Conservation (phyloP, 2,113 vertebrate genomes). For the Rhynchopsitta pachyrhyncha region DNA sequence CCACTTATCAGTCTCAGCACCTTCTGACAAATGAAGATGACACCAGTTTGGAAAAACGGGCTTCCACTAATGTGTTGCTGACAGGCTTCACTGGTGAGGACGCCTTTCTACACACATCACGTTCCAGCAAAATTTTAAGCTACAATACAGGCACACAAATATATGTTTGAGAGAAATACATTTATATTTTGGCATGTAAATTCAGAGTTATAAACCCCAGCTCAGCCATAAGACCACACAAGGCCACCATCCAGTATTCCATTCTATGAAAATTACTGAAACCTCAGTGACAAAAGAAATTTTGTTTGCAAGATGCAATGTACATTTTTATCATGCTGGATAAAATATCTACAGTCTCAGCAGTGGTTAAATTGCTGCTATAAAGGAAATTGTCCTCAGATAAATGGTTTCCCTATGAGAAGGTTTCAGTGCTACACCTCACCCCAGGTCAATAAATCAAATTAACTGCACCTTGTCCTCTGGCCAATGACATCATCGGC, state of each 20-base stretch:
- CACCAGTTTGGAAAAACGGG: not conserved
- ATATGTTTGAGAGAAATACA: not conserved
- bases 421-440: constrained; percentile 77
- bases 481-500: constrained; percentile 79
- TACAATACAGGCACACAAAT: not conserved
- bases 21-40: not conserved
- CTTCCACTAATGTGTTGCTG: not conserved
- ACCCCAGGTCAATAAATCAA: constrained; percentile 82
- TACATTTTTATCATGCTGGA: constrained; percentile 69
- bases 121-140: not conserved
- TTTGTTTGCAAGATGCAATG: constrained; percentile 66
- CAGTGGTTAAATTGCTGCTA: constrained; percentile 79
- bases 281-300: constrained; percentile 27
- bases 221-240: not conserved
- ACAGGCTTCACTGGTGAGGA: not conserved
- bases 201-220: not conserved
- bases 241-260: constrained; percentile 28
- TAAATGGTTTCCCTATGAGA: constrained; percentile 81
- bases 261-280: constrained; percentile 42
- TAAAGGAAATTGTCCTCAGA: constrained; percentile 81
- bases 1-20: not conserved
- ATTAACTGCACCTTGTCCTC: constrained; percentile 82
- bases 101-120: not conserved
- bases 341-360: constrained; percentile 75
- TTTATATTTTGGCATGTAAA: not conserved